Evolutionary conservation across 2,888 invertebrate species (phyloP).

Genomic region (Tuta absoluta): DNA sequence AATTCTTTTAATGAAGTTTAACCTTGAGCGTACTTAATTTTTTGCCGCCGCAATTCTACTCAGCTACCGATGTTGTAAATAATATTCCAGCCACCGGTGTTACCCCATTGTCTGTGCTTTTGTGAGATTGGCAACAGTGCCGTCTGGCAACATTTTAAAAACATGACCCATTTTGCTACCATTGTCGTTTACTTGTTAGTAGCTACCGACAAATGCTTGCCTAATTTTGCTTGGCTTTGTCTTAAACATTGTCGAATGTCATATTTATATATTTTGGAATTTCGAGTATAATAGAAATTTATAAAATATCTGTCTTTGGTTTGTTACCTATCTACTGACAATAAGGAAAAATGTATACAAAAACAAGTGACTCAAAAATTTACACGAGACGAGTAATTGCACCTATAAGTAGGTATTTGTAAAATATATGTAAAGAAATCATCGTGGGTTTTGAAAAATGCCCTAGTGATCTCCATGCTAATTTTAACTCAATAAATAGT

Average conservation of each 20-base stretch:
- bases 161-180: constrained; percentile 56
- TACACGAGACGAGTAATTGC: too few species aligned
- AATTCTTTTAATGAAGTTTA: not conserved
- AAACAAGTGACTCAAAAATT: too few species aligned
- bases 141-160: constrained; percentile 43
- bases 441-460: too few species aligned
- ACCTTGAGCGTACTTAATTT: constrained; percentile 35
- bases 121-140: constrained; percentile 57
- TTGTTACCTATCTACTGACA: too few species aligned
- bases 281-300: not conserved
- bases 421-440: too few species aligned
- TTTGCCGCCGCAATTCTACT: constrained; percentile 56
- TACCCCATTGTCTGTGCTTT: constrained; percentile 62
- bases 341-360: too few species aligned
- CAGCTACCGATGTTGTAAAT: constrained; percentile 71
- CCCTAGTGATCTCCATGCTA: not conserved
- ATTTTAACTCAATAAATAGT: not conserved
- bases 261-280: not conserved
- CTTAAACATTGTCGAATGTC: not conserved
- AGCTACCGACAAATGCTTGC: constrained; percentile 16
- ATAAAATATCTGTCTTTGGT: not conserved
- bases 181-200: constrained; percentile 40
- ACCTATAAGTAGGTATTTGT: too few species aligned
- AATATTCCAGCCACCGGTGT: constrained; percentile 73
- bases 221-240: constrained; percentile 11